Evolutionary conservation across 2,797 vertebrate genomes (phyloP), one percentile per base, ranked within the genome.

Genomic region (Labroides dimidiatus): DNA sequence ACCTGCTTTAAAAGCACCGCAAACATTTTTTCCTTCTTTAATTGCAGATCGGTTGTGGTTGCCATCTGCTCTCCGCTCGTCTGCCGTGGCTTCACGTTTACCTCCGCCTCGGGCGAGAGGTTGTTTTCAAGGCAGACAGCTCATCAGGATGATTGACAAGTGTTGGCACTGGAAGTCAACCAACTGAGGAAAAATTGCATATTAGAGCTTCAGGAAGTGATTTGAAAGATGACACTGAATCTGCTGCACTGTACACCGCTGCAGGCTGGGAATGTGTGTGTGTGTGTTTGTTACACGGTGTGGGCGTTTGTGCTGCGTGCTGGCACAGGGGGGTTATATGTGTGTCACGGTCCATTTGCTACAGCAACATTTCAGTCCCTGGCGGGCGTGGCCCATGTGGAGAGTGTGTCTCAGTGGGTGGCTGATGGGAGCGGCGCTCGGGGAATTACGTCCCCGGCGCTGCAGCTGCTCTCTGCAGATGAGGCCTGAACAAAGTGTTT

Each of bases 401-500:
- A 59, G 68, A 55, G 65, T 54, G 69, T 45, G 84, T 72, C 80
- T 80, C 84, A 6, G 78, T 84, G 84, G 87, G 85, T 83, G 89
- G 87, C 69, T 87, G 82, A 88, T 88, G 82, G 80, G 57, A 68
- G 82, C 37, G 10, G 45, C 49, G 80, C 80, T 74, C 49, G 0
- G 84, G 78, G 82, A 67, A 81, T 68, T 82, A 80, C 62, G 47
- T 84, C 72, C 30, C 62, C 37, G 64, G 80, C 65, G 17, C 49
- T 52, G 75, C 89, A 84, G 87, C 90, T 87, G 87, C 79, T 86
- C 85, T 53, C 82, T 72, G 74, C 84, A 84, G 62, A 82, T 42
- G 51, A 72, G 66, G 15, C 54, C 64, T 3, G 10, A 54, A 70
- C 68, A 49, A 72, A 50, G 57, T 67, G 65, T 66, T 56, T 75